Evolutionary conservation across 1,140 invertebrate genomes (phyloP).

Genomic region (Aphelinus certus): DNA sequence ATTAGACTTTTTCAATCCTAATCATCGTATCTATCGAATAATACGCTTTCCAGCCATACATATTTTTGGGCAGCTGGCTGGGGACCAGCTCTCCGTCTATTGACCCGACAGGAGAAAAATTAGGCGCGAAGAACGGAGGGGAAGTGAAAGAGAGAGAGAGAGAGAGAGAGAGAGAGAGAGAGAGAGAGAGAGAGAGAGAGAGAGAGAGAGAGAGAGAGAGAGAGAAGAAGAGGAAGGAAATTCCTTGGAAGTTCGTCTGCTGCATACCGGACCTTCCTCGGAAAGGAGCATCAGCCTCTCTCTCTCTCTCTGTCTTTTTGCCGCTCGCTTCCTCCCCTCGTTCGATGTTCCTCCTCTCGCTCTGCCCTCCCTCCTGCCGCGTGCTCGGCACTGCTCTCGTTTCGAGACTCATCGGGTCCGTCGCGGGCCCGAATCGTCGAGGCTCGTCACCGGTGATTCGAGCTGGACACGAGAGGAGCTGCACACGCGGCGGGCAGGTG

Average conservation of each 20-base stretch:
- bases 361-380: background rate
- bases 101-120: constrained; percentile 8
- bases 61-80: too few relatives aligned
- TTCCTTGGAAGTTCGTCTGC: constrained; percentile 40
- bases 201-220: background rate
- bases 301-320: background rate
- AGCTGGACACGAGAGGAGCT: background rate
- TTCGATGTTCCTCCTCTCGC: background rate
- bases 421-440: too few relatives aligned
- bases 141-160: background rate
- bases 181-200: background rate
- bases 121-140: too few relatives aligned
- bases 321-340: background rate
- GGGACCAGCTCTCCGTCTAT: too few relatives aligned
- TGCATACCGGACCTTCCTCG: constrained; percentile 36
- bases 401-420: background rate
- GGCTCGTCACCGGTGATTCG: too few relatives aligned
- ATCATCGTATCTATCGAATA: too few relatives aligned
- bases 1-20: too few relatives aligned
- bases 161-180: background rate
- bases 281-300: constrained; percentile 7
- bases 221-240: constrained; percentile 13
- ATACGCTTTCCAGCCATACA: too few relatives aligned
- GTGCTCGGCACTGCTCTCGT: too few relatives aligned
- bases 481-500: background rate